Evolutionary conservation across 2,113 vertebrate species (phyloP), one percentile per base, ranked within the genome.

Genomic region (Gobius niger): DNA sequence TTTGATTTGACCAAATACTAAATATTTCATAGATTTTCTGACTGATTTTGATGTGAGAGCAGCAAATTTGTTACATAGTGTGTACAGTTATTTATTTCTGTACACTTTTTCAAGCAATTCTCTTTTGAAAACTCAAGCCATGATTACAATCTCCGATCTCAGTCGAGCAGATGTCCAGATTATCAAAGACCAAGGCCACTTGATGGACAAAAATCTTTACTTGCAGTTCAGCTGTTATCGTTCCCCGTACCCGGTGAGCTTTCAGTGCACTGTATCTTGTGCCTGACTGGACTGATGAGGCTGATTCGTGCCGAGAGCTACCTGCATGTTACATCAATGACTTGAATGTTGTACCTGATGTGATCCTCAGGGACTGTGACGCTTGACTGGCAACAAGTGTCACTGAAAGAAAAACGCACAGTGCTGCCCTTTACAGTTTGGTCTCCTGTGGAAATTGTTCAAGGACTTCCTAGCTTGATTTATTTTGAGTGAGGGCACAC

Each of bases 281-380:
- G 85, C 87, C 87, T 76, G 78, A 80, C 80, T 87, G 86, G 77
- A 74, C 85, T 76, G 78, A 67, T 87, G 87, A 89, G 60, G 62
- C 67, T 85, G 81, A 89, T 78, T 47, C 57, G 40, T 52, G 64
- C 73, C 81, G 52, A 54, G 52, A 72, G 59, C 56, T 49, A 68
- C 80, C 76, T 75, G 61, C 71, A 73, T 75, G 73, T 78, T 73
- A 63, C 70, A 84, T 82, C 80, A 84, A 84, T 80, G 67, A 78
- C 78, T 76, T 80, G 77, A 78, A 76, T 82, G 44, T 19, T 75
- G 59, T 56, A 59, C 72, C 75, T 0, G 24, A 50, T 64, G 46
- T 18, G 44, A 79, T 77, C 73, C 68, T 65, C 56, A 67, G 71
- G 70, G 69, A 76, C 70, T 44, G 60, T 54, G 44, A 85, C 75